A percentile compares a stretch with the other conserved stretches of the same genome.
These are phyloP conservation scores for Labeo catla DNA, from an alignment of 2,113 vertebrate genomes.

Conservation along the genomic window DNA sequence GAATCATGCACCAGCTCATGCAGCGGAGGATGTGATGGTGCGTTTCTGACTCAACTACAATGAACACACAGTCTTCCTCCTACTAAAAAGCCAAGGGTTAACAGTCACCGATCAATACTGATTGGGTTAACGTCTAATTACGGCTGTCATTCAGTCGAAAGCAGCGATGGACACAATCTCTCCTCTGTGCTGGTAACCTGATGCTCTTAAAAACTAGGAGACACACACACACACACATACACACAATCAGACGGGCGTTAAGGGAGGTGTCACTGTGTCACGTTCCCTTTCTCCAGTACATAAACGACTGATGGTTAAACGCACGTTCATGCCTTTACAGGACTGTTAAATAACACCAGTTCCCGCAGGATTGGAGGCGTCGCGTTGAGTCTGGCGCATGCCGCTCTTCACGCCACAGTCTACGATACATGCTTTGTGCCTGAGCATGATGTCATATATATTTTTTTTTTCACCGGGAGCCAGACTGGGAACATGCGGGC, in stretches of 20 bases:
- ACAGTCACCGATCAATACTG: conserved; percentile 39
- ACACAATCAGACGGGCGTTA: neutral
- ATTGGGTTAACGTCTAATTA: conserved; percentile 38
- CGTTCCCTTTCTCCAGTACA: neutral
- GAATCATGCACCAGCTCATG: conserved; percentile 33
- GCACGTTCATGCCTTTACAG: neutral
- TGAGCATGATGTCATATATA: conserved; percentile 53
- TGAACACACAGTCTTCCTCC: neutral
- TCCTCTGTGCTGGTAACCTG: neutral
- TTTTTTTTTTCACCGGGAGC: conserved; percentile 29
- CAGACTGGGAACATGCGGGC: conserved; percentile 47
- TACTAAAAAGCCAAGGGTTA: conserved; percentile 14
- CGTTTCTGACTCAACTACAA: conserved; percentile 27
- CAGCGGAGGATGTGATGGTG: conserved; percentile 13
- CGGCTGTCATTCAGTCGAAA: neutral
- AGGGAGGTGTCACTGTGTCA: conserved; percentile 1
- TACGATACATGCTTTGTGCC: conserved; percentile 23
- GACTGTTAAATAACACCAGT: conserved; percentile 2
- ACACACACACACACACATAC: conserved; percentile 2
- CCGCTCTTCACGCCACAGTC: neutral
- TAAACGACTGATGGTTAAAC: neutral
- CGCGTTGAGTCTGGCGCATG: neutral
- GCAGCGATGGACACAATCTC: neutral
- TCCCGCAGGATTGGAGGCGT: neutral
- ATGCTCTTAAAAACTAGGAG: conserved; percentile 4